These are phyloP conservation scores for Acropora tenuis DNA, from an alignment of 64 coral and sea anemone species.

Conservation along the genomic window DNA sequence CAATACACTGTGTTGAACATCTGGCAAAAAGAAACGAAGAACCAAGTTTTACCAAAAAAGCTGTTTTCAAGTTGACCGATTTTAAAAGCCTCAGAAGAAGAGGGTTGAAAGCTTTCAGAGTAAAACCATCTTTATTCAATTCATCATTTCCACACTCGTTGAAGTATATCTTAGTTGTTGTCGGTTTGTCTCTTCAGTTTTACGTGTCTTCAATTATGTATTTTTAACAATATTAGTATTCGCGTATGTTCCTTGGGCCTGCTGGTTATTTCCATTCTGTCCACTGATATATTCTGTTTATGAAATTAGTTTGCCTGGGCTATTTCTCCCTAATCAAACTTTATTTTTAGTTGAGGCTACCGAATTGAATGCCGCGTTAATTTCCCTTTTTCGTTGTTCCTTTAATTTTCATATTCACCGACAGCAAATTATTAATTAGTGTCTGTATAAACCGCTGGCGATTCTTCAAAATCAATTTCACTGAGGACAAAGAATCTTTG, in stretches of 20 bases:
- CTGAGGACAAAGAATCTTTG: too few relatives aligned
- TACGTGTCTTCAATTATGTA: not conserved
- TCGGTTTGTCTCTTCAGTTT: not conserved
- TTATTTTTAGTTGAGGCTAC: not conserved
- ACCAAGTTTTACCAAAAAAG: not conserved
- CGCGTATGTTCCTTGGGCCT: not conserved
- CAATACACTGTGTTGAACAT: not conserved
- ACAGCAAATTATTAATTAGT: too few relatives aligned
- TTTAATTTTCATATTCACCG: not conserved
- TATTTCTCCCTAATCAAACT: too few relatives aligned
- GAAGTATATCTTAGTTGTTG: not conserved
- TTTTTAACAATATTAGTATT: not conserved
- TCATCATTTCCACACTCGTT: not conserved
- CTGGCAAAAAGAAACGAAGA: not conserved
- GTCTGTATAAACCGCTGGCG: too few relatives aligned
- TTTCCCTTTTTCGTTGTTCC: not conserved
- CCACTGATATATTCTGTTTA: too few relatives aligned
- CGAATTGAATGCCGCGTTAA: not conserved
- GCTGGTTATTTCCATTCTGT: not conserved
- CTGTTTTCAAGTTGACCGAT: not conserved
- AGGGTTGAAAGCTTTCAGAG: not conserved
- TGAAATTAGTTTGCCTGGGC: not conserved
- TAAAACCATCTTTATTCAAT: not conserved
- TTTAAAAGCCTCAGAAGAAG: not conserved
- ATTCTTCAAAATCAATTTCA: too few relatives aligned